phyloP scores from a whole-genome alignment of 2,888 invertebrate genomes.

The Fabriciana adippe region DNA sequence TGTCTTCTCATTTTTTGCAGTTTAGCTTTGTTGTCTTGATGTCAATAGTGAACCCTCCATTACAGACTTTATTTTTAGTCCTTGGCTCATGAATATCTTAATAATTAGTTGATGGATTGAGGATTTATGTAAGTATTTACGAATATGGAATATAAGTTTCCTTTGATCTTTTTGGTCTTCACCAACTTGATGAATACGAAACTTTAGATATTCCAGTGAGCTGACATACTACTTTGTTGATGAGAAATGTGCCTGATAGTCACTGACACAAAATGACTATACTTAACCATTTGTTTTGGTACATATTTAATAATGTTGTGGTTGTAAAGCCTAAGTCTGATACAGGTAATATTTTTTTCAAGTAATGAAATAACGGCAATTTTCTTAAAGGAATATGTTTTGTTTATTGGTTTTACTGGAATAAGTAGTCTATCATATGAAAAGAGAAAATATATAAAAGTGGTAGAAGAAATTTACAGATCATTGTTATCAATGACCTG shows the following conservation, averaged over 20 bases:
- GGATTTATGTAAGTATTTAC: background rate
- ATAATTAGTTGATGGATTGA: too few species aligned
- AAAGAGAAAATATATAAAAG: too few species aligned
- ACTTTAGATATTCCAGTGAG: conserved; percentile 35
- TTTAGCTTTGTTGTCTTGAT: conserved; percentile 21
- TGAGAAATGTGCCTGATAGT: too few species aligned
- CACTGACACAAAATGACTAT: background rate
- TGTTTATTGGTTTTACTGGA: too few species aligned
- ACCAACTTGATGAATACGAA: background rate
- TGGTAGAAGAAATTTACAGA: too few species aligned
- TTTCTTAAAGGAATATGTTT: too few species aligned
- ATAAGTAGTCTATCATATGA: too few species aligned
- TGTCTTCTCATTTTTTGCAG: conserved; percentile 18
- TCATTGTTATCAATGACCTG: too few species aligned
- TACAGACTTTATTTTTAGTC: background rate
- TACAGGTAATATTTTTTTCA: too few species aligned
- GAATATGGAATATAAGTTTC: background rate
- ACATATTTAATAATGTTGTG: too few species aligned
- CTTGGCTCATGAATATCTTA: background rate
- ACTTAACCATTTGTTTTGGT: background rate
- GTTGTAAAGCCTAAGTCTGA: too few species aligned
- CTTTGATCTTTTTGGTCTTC: background rate
- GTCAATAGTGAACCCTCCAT: background rate
- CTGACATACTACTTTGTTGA: conserved; percentile 21
- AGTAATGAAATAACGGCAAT: too few species aligned